Conservation (phyloP, 92 coral and sea anemone species). For the Heteractis magnifica region DNA sequence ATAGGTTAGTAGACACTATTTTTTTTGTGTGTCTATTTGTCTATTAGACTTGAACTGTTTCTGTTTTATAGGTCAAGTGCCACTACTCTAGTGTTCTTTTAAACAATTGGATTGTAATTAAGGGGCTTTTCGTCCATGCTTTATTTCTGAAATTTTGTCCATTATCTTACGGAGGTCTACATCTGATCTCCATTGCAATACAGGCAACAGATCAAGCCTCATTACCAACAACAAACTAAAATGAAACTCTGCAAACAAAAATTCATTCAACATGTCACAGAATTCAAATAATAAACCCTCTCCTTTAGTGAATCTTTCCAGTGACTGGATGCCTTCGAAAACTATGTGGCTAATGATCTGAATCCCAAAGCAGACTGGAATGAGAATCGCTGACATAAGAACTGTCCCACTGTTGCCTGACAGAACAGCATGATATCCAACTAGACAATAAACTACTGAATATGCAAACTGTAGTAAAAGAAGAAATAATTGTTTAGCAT, state of each 20-base stretch:
- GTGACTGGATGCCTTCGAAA: conserved; percentile 63
- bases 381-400: conserved; percentile 48
- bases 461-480: conserved; percentile 63
- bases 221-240: conserved; percentile 72
- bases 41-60: too few relatives aligned
- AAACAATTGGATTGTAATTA: conserved; percentile 12
- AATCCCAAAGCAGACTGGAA: conserved; percentile 55
- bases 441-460: conserved; percentile 58
- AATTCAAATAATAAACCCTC: conserved; percentile 65
- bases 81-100: too few relatives aligned
- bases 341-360: conserved; percentile 62
- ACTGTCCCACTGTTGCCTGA: conserved; percentile 51
- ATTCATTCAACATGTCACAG: conserved; percentile 65
- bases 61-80: too few relatives aligned
- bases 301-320: conserved; percentile 59
- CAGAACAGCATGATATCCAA: conserved; percentile 70
- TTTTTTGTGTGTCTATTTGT: too few relatives aligned
- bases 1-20: too few relatives aligned
- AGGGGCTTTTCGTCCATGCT: conserved; percentile 72
- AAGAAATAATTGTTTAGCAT: not conserved
- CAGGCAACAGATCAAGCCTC: conserved; percentile 76
- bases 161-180: conserved; percentile 77
- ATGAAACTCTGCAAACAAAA: conserved; percentile 77
- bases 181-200: conserved; percentile 92
- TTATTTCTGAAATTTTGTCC: conserved; percentile 59